Base-by-base conservation (phyloP, 2,113 vertebrate species). In the Osmerus mordax region DNA sequence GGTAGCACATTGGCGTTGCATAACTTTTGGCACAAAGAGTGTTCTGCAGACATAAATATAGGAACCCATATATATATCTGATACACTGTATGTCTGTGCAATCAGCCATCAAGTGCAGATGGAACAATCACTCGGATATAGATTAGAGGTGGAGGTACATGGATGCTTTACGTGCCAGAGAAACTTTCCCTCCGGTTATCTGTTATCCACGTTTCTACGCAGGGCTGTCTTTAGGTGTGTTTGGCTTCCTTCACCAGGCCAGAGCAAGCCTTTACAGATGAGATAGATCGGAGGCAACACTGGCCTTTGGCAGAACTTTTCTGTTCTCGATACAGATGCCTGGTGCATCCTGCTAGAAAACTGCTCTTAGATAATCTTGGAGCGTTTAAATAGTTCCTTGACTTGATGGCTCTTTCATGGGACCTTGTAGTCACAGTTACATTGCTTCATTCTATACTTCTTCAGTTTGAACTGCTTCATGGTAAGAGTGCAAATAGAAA, bases 81-180 rank as follows among this genome's bases (percentile, higher is more conserved):
- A 54, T 54, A 54, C 15, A 18, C 23, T 61, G 21, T 63, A 32
- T 16, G 32, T 51, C 16, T 66, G 23, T 29, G 23, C 65, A 72
- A 68, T 60, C 56, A 70, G 32, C 62, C 79, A 72, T 74, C 36
- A 19, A 72, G 69, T 62, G 77, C 71, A 66, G 74, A 69, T 69
- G 36, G 70, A 86, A 79, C 79, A 83, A 82, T 87, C 72, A 80
- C 41, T 59, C 86, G 70, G 72, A 76, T 67, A 69, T 71, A 78
- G 75, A 74, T 41, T 2, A 67, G 71, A 56, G 18, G 14, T 69
- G 18, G 75, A 71, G 67, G 79, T 75, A 83, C 83, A 85, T 82
- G 83, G 80, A 80, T 84, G 79, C 54, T 55, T 75, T 77, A 71
- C 72, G 69, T 83, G 80, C 70, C 60, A 32, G 21, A 53, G 7